Evolutionary conservation across 2,797 vertebrate species (phyloP), one percentile per base, ranked within the genome.

Genomic region (Platalea minor): DNA sequence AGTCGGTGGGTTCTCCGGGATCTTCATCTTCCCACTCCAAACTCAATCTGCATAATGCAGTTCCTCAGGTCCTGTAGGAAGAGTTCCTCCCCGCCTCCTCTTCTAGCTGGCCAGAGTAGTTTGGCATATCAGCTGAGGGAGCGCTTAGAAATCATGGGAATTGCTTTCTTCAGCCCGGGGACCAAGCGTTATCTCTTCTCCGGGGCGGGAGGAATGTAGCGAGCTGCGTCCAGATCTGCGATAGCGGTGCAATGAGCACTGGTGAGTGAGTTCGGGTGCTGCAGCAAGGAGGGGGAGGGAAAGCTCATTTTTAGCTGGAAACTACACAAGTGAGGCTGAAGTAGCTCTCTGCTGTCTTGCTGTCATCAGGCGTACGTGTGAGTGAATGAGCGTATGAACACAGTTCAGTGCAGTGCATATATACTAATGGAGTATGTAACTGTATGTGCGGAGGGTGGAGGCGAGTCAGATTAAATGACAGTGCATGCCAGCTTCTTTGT

Each of bases 271-370:
- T 59, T 60, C 3, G 9, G 76, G 7, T 31, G 88, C 96, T 90
- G 91, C 91, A 80, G 92, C 45, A 4, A 37, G 75, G 60, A 85
- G 87, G 92, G 85, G 91, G 77, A 94, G 92, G 91, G 84, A 89
- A 50, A 64, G 94, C 85, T 95, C 60, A 45, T 92, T 91, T 94
- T 83, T 76, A 89, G 76, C 82, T 68, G 88, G 85, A n/a, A 95
- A 72, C 65, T 19, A 13, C 29, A 51, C 45, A 31, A 88, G 86
- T 28, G 65, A 82, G 85, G 9, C 83, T 67, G 70, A 57, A 79
- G 84, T 48, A 85, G 89, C 78, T 86, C 87, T 72, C 67, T 26
- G 80, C 94, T 70, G 89, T 5, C 50, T 61, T 25, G 76, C 86
- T 65, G 7, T 65, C 87, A 28, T 24, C 94, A 35, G 48, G 93